Base-by-base conservation (phyloP, 2,797 vertebrate species). In the Menidia menidia region DNA sequence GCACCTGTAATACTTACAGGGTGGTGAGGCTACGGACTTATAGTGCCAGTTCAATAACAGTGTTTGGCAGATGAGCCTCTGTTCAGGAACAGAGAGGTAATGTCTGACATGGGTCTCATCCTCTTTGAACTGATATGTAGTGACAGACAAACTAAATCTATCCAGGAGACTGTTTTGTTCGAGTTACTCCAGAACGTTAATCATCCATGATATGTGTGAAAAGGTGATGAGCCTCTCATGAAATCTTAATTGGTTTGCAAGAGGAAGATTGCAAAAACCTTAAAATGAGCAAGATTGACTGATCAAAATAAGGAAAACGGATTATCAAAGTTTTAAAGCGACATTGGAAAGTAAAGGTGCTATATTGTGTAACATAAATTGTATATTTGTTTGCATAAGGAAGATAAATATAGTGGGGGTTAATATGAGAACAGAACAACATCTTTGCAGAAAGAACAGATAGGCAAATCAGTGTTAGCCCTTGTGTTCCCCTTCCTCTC, bases 101-200 rank as follows among this genome's bases (percentile, higher is more conserved):
- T 87, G 80, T 92, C 90, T 91, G 92, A 93, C 92, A 92, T 89
- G 84, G 88, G 88, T 88, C 88, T 93, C 88, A 92, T 85, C 86
- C 85, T 73, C 66, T 83, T 81, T 92, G 87, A 92, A 91, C 87
- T 92, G 89, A 94, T 94, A 89, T 83, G 84, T 91, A 85, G 88
- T 94, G 92, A 94, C 93, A 94, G 88, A 92, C 76, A 88, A 86
- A 91, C 89, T 93, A 90, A 93, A 93, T 93, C 91, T 88, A 89
- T 92, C 88, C 89, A 86, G 85, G 80, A 89, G 88, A 92, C 85
- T 89, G 79, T 91, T 91, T 89, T 90, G 92, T 85, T 48, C 80
- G 83, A 90, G 85, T 91, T 91, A 77, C 90, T 88, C 90, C 85
- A 87, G 78, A 88, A 90, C 89, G 87, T 88, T 92, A 93, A 93